Evolutionary conservation across 2,797 vertebrate species (phyloP).

Genomic region (Champsocephalus esox): DNA sequence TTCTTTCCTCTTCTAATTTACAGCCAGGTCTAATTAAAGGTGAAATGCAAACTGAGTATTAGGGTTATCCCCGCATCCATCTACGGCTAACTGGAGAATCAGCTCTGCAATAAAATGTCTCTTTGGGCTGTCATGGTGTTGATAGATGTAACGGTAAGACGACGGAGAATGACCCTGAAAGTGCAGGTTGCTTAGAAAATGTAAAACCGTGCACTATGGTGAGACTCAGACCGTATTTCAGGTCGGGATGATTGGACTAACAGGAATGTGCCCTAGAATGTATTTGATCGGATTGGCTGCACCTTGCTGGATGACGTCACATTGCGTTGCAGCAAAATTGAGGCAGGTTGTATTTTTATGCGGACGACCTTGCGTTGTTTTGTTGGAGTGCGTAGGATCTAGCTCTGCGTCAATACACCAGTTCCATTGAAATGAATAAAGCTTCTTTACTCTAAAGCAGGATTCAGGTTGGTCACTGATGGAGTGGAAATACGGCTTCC

Average conservation of each 20-base stretch:
- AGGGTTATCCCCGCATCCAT: neutral
- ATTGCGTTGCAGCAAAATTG: slow-evolving; percentile 7
- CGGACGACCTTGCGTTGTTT: neutral
- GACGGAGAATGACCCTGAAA: neutral
- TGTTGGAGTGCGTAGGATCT: neutral
- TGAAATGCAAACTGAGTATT: no score
- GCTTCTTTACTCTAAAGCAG: neutral
- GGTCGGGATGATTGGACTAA: no score
- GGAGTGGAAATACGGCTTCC: neutral
- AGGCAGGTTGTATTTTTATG: neutral
- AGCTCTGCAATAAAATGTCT: neutral
- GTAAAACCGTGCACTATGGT: neutral
- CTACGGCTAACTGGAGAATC: neutral
- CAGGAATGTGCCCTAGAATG: neutral
- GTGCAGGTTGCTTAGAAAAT: neutral
- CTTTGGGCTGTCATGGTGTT: neutral
- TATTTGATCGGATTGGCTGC: neutral
- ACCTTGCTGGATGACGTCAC: neutral
- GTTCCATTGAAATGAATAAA: neutral
- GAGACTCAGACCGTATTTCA: no score
- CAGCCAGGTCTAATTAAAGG: no score
- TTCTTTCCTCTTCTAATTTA: no score
- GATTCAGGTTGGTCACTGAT: neutral
- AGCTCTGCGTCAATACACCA: neutral
- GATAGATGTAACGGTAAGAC: neutral